phyloP scores from a whole-genome alignment of 64 coral and sea anemone genomes.

The Astreopora myriophthalma region DNA sequence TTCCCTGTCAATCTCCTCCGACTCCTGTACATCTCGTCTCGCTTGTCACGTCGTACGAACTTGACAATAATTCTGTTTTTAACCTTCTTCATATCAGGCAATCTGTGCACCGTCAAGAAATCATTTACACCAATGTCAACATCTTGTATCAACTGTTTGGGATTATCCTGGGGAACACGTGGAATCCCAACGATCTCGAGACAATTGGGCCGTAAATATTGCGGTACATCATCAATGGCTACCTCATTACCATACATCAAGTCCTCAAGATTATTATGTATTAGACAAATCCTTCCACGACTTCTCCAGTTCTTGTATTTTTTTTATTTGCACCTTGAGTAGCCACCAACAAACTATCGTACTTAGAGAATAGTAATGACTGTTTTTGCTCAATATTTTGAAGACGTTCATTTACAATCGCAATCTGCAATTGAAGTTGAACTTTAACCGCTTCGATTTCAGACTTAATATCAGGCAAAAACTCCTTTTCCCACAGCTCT shows the following conservation, averaged over 20 bases:
- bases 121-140: slow-evolving; percentile 19
- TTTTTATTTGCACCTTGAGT: slow-evolving; percentile 11
- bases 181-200: slow-evolving; percentile 57
- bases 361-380: not conserved
- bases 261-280: not conserved
- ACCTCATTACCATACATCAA: slow-evolving; percentile 13
- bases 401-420: not conserved
- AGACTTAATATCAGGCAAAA: not conserved
- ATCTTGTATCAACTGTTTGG: slow-evolving; percentile 5
- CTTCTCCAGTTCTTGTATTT: slow-evolving; percentile 12
- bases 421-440: not conserved
- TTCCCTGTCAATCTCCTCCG: slow-evolving; percentile 6
- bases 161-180: not conserved
- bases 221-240: slow-evolving; percentile 34
- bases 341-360: slow-evolving; percentile 23
- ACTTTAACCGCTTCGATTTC: not conserved
- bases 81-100: slow-evolving; percentile 29
- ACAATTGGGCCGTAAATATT: slow-evolving; percentile 35
- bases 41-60: slow-evolving; percentile 28
- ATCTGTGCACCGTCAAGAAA: slow-evolving; percentile 33
- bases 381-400: slow-evolving; percentile 31
- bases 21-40: slow-evolving; percentile 39
- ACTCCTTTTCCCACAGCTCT: not conserved
- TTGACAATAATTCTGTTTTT: slow-evolving; percentile 60
- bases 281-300: not conserved